Evolutionary conservation across 1,140 invertebrate species (phyloP).

Genomic region (Drosophila insularis): DNA sequence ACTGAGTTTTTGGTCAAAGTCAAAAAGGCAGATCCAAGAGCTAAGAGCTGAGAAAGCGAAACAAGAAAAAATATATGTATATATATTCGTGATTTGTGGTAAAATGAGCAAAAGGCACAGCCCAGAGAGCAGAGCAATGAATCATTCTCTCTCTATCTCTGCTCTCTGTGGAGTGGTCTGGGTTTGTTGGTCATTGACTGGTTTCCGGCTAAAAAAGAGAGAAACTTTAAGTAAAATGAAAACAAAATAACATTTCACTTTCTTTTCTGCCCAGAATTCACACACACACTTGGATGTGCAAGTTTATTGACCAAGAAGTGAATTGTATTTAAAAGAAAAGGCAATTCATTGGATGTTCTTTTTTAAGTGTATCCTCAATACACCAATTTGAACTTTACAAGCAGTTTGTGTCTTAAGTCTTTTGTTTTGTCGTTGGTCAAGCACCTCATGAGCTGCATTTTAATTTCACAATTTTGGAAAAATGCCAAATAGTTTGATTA

Average conservation of each 20-base stretch:
- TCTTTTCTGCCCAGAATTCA: conserved; percentile 71
- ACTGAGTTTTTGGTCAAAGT: conserved; percentile 48
- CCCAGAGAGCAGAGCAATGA: conserved; percentile 3
- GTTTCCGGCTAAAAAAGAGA: conserved; percentile 54
- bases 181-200: conserved; percentile 61
- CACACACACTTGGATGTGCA: neutral
- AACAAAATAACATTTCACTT: conserved; percentile 59
- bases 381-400: conserved; percentile 50
- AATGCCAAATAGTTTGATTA: conserved; percentile 12
- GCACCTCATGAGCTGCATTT: conserved; percentile 30
- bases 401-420: conserved; percentile 68
- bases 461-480: neutral
- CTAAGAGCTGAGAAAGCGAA: conserved; percentile 51
- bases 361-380: conserved; percentile 25
- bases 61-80: neutral
- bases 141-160: conserved; percentile 15
- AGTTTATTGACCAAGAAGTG: conserved; percentile 15
- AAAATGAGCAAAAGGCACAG: conserved; percentile 32
- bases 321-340: conserved; percentile 37
- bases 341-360: neutral
- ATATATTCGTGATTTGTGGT: conserved; percentile 55
- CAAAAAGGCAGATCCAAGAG: conserved; percentile 28
- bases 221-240: conserved; percentile 47
- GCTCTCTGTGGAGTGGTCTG: conserved; percentile 13
- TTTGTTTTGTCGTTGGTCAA: conserved; percentile 62